Percentiles rank a stretch among this genome's conserved stretches.
Conservation (phyloP, 1,140 invertebrate genomes). For the Metopolophium dirhodum region DNA sequence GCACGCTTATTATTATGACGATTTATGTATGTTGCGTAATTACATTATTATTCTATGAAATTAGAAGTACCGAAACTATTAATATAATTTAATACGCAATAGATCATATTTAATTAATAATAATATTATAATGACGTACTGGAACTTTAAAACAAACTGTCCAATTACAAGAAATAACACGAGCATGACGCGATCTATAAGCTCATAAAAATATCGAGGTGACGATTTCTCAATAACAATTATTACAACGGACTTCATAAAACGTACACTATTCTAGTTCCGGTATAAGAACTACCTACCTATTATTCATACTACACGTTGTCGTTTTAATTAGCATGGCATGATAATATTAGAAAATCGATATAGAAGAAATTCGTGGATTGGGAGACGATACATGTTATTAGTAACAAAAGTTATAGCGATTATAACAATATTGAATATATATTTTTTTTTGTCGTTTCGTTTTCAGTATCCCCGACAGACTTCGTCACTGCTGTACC, state of each 20-base stretch:
- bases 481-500: conserved; percentile 27
- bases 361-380: no score
- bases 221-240: background rate
- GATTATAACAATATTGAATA: background rate
- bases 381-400: no score
- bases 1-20: background rate
- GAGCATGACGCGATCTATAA: background rate
- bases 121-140: background rate
- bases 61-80: background rate
- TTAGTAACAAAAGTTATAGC: no score
- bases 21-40: background rate
- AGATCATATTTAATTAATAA: background rate
- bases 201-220: background rate
- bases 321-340: no score
- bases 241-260: background rate
- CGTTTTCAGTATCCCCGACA: conserved; percentile 27
- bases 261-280: background rate
- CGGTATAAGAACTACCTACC: no score
- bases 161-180: background rate
- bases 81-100: background rate
- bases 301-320: no score
- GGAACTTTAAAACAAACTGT: background rate
- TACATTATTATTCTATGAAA: background rate
- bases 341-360: no score
- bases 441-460: background rate